Base-by-base conservation (phyloP, 2,888 invertebrate species). In the Cistogaster globosa region DNA sequence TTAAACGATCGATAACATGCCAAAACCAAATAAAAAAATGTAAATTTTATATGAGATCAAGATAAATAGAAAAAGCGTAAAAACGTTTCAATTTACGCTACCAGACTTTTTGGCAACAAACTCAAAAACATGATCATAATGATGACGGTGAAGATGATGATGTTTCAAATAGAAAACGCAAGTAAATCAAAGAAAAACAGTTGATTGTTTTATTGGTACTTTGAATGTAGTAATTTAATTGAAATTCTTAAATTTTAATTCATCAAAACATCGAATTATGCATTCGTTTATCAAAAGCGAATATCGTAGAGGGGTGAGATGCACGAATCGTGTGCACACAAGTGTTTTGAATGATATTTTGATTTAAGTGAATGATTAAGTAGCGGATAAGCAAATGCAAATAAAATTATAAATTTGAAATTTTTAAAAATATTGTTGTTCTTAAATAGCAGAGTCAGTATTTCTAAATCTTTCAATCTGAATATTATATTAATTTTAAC, bases 31-130 rank as follows among this genome's bases (percentile, higher is more conserved):
- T 58, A 71, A 51, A 63, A 63, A 69, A 32, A 6, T 6, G 32
- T 45, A 62, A 57, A 69, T 71, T 63, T 69, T 58, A 51, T 76
- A 76, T 63, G 38, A 69, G 76, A 76, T 76, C 76, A 76, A 82
- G 69, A 82, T 76, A 63, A 82, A 75, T 62, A 60, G 68, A 69
- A 75, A 76, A 62, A 74, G 42, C 79, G 45, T 58, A 80, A 76
- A 80, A 84, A 71, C 58, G 71, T 83, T 84, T 82, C 67, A 71
- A 83, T 77, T 84, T 68, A 76, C 68, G 86, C 84, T 80, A 65
- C 80, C 48, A 86, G 86, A 86, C 84, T 79, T 85, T 86, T 86
- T 86, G 86, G 86, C 86, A 86, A 80, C 80, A 82, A 62, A 69
- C 20, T 20, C 18, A 48, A 67, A 83, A 63, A 65, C 77, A 77